Evolutionary conservation across 2,113 vertebrate genomes (phyloP).

Genomic region (Menidia beryllina): DNA sequence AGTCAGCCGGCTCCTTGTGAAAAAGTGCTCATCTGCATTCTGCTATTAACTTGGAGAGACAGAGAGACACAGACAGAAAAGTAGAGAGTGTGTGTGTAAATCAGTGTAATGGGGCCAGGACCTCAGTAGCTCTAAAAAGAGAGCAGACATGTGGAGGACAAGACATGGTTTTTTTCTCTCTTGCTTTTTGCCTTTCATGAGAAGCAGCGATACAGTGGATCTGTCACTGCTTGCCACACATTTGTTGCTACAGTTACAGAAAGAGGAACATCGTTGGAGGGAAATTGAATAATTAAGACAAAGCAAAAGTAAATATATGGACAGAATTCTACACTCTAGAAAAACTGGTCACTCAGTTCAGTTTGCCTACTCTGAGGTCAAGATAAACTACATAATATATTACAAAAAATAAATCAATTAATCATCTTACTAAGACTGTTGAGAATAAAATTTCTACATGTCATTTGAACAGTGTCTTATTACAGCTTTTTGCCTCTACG

Average conservation of each 20-base stretch:
- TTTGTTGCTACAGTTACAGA: constrained; percentile 81
- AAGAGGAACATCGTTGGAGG: constrained; percentile 44
- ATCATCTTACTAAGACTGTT: no score
- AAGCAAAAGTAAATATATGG: constrained; percentile 30
- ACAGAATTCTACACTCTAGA: constrained; percentile 2
- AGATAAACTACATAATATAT: background rate
- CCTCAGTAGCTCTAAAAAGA: constrained; percentile 96
- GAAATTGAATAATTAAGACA: constrained; percentile 60
- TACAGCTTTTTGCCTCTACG: no score
- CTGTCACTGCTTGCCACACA: constrained; percentile 92
- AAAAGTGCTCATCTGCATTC: constrained; percentile 82
- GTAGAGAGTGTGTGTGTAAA: constrained; percentile 90
- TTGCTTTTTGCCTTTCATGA: constrained; percentile 75
- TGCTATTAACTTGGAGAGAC: constrained; percentile 78
- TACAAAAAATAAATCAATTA: no score
- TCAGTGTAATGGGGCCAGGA: constrained; percentile 99
- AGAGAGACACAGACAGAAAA: constrained; percentile 62
- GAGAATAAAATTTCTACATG: no score
- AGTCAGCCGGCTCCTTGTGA: constrained; percentile 69
- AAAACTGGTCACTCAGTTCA: background rate
- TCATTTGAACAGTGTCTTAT: no score
- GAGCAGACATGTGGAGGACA: constrained; percentile 94
- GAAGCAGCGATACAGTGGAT: constrained; percentile 92
- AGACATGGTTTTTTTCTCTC: constrained; percentile 92
- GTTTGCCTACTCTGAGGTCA: background rate